Conservation (phyloP, 2,888 invertebrate genomes). For the Melitaea athalia region DNA sequence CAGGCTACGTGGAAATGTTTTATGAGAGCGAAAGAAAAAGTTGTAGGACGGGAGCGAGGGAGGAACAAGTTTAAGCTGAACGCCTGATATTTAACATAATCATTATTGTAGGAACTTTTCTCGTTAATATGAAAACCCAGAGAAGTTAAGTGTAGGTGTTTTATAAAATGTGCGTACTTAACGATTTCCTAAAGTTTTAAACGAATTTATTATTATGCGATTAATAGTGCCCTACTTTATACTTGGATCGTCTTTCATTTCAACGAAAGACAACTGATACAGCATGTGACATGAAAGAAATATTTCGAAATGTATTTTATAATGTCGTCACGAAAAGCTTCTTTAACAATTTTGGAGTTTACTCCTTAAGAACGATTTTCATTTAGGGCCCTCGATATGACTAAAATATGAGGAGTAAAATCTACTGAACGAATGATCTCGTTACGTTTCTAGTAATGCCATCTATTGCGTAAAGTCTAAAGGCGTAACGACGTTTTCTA, state of each 20-base stretch:
- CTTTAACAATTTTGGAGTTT: no score
- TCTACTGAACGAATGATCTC: no score
- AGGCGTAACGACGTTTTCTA: no score
- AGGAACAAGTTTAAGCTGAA: conserved; percentile 19
- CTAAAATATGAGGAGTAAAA: no score
- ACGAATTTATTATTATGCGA: background rate
- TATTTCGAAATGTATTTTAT: no score
- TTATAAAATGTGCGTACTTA: conserved; percentile 25
- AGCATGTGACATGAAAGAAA: no score
- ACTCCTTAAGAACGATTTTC: no score
- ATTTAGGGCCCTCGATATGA: no score
- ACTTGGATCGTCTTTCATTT: no score
- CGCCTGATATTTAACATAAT: conserved; percentile 34
- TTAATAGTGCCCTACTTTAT: background rate
- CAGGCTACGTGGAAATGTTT: conserved; percentile 55
- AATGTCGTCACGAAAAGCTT: background rate
- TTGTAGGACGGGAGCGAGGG: conserved; percentile 27
- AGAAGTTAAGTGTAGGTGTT: conserved; percentile 22
- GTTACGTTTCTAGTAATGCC: no score
- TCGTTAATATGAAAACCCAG: conserved; percentile 30
- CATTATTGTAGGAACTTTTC: conserved; percentile 35
- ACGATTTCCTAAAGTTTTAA: background rate
- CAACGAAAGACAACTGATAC: no score
- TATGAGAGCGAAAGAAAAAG: conserved; percentile 56
- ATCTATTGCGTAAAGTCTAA: no score